These are phyloP conservation scores for Dryobota labecula DNA, from an alignment of 2,888 invertebrate species.

Conservation along the genomic window DNA sequence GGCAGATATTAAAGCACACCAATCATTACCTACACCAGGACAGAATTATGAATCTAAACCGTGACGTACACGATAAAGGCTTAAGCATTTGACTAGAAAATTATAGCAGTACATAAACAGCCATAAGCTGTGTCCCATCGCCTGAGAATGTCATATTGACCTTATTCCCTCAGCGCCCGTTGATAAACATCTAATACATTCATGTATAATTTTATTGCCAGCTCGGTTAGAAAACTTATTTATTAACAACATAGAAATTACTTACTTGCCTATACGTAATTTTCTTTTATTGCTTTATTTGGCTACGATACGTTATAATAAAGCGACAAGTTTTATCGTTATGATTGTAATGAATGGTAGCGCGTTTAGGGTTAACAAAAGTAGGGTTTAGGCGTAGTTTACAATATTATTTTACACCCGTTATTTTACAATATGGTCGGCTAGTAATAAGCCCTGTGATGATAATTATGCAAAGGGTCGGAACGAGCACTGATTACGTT, in stretches of 20 bases:
- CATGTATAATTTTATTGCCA: slow-evolving; percentile 62
- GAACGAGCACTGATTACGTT: background rate
- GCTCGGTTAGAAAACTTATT: slow-evolving; percentile 59
- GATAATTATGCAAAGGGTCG: background rate
- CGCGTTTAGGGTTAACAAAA: background rate
- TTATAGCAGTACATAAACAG: slow-evolving; percentile 39
- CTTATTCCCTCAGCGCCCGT: slow-evolving; percentile 54
- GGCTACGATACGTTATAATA: slow-evolving; percentile 38
- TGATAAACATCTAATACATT: slow-evolving; percentile 63
- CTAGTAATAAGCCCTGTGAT: background rate
- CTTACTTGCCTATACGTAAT: slow-evolving; percentile 52
- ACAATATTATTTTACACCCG: background rate
- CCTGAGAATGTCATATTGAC: slow-evolving; percentile 63
- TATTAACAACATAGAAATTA: slow-evolving; percentile 57
- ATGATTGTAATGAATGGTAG: slow-evolving; percentile 34
- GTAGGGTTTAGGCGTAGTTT: background rate
- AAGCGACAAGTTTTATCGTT: slow-evolving; percentile 41
- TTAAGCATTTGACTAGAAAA: slow-evolving; percentile 42
- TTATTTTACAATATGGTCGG: background rate
- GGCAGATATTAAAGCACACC: background rate
- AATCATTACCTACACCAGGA: slow-evolving; percentile 11
- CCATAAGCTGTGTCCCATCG: slow-evolving; percentile 54
- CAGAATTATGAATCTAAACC: slow-evolving; percentile 18
- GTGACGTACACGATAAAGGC: slow-evolving; percentile 38
- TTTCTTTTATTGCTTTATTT: slow-evolving; percentile 61